Percentiles rank a stretch among this genome's conserved stretches.
These are phyloP conservation scores for Platichthys stellatus DNA, from an alignment of 2,113 vertebrate genomes.

Conservation along the genomic window DNA sequence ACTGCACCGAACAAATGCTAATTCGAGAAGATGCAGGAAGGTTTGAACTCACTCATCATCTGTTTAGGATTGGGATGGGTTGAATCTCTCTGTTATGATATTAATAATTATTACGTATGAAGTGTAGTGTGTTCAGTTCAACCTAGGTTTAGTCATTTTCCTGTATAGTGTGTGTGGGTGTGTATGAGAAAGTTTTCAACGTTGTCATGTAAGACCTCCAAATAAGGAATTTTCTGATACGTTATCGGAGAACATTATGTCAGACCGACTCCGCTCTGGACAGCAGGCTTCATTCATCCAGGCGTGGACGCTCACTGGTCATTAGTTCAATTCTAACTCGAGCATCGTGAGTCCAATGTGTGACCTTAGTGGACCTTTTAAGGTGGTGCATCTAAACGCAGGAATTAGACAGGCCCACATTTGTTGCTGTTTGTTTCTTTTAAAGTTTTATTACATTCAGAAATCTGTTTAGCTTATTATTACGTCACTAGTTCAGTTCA, in stretches of 20 bases:
- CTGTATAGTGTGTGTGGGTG: background rate
- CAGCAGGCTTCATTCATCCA: conserved; percentile 14
- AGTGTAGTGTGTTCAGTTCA: background rate
- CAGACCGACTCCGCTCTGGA: conserved; percentile 21
- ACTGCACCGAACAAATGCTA: too few relatives aligned
- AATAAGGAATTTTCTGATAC: conserved; percentile 13
- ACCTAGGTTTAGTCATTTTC: background rate
- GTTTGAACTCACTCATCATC: background rate
- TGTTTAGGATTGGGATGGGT: too few relatives aligned
- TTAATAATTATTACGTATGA: background rate
- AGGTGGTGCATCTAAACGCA: background rate
- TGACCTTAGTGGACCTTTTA: background rate
- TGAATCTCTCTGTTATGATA: too few relatives aligned
- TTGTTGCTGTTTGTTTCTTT: background rate
- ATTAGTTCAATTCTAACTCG: background rate
- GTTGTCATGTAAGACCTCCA: conserved; percentile 45
- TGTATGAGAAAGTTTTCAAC: conserved; percentile 23
- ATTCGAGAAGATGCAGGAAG: background rate
- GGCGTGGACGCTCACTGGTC: background rate
- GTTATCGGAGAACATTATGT: conserved; percentile 57
- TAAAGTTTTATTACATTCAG: background rate
- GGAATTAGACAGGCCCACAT: background rate
- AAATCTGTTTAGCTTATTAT: too few relatives aligned
- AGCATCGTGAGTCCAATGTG: background rate
- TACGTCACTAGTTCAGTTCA: too few relatives aligned